Conservation (phyloP, 2,113 vertebrate species). For the Zeus faber region DNA sequence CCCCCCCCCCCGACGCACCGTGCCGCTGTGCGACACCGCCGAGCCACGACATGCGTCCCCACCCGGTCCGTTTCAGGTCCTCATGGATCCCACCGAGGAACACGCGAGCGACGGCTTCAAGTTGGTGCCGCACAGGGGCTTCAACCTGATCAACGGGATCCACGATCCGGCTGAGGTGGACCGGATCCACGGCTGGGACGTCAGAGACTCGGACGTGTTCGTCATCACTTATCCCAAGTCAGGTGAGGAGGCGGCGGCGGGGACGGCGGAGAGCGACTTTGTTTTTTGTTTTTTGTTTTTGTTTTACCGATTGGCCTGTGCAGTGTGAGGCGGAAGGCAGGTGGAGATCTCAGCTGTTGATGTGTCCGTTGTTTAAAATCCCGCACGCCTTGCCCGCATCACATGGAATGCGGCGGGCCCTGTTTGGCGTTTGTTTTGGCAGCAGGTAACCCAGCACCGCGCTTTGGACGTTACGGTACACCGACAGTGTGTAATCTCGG, state of each 20-base stretch:
- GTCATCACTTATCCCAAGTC: conserved; percentile 65
- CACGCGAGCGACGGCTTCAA: neutral
- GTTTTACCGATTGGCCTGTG: neutral
- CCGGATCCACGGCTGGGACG: conserved; percentile 44
- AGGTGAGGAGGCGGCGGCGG: conserved; percentile 35
- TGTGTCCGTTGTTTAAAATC: too few relatives aligned
- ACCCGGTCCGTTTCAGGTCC: too few relatives aligned
- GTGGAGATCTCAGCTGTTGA: neutral
- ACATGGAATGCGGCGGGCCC: conserved; percentile 1
- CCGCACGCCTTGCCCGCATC: neutral
- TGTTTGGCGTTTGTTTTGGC: neutral
- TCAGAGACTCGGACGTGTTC: conserved; percentile 58
- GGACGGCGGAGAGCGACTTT: too few relatives aligned
- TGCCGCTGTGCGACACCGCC: too few relatives aligned
- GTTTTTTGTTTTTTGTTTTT: neutral
- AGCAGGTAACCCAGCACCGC: neutral
- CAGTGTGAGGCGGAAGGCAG: neutral
- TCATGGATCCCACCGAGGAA: conserved; percentile 8
- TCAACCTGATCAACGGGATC: conserved; percentile 44
- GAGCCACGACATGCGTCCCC: too few relatives aligned
- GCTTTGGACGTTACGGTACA: too few relatives aligned
- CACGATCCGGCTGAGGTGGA: conserved; percentile 56
- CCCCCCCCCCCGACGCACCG: too few relatives aligned
- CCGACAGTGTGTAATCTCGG: neutral
- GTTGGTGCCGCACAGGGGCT: conserved; percentile 42